Evolutionary conservation across 2,113 vertebrate genomes (phyloP).

Genomic region (Australoheros scitulus): DNA sequence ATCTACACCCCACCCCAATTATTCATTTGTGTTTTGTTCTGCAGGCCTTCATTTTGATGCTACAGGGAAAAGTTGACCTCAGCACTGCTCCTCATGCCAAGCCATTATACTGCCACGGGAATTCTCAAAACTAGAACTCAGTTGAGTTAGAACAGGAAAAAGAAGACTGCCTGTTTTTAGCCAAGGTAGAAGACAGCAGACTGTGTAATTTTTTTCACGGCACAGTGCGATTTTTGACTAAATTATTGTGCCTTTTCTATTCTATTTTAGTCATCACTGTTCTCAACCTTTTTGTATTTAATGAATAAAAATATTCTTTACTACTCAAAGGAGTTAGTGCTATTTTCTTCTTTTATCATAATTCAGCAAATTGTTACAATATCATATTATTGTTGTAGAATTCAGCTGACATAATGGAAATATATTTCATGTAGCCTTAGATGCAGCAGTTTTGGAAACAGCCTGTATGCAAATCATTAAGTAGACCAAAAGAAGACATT

Average conservation of each 20-base stretch:
- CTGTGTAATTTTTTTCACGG: slow-evolving; percentile 74
- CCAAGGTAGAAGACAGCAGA: slow-evolving; percentile 59
- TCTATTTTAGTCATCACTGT: slow-evolving; percentile 73
- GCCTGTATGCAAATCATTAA: neutral
- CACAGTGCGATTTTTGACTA: slow-evolving; percentile 73
- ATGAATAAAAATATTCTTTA: slow-evolving; percentile 75
- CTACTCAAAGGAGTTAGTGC: slow-evolving; percentile 41
- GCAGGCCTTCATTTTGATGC: slow-evolving; percentile 72
- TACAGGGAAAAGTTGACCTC: slow-evolving; percentile 78
- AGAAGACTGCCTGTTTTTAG: slow-evolving; percentile 71
- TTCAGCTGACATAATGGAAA: neutral
- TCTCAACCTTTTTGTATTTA: slow-evolving; percentile 78
- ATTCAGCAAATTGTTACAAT: neutral
- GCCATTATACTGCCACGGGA: slow-evolving; percentile 76
- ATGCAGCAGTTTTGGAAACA: neutral
- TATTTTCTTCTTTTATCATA: neutral
- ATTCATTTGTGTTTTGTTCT: neutral
- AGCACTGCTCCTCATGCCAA: slow-evolving; percentile 77
- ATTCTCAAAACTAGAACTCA: slow-evolving; percentile 56
- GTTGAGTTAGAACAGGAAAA: slow-evolving; percentile 63
- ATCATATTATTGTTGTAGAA: neutral
- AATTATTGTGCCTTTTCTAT: slow-evolving; percentile 80
- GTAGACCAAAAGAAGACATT: neutral
- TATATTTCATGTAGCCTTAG: neutral
- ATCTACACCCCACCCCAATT: too few relatives aligned